Conservation (phyloP, 2,113 vertebrate species). For the Brachyhypopomus occidentalis region DNA sequence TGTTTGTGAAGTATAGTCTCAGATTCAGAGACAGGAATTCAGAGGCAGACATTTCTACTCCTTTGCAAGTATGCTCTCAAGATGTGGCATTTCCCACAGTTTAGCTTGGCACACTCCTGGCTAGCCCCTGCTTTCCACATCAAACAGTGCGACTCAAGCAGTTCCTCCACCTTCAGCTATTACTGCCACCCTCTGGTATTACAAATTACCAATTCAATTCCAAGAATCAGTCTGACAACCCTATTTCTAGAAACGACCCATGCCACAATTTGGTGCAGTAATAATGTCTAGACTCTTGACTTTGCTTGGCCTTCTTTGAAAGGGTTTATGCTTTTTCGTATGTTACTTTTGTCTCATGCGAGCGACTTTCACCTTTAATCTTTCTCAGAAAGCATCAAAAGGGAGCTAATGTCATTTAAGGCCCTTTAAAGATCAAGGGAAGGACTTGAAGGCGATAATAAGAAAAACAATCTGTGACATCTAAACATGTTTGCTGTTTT, state of each 20-base stretch:
- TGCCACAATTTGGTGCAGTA: slow-evolving; percentile 33
- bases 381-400: background rate
- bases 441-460: background rate
- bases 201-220: slow-evolving; percentile 47
- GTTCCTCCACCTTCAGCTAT: slow-evolving; percentile 40
- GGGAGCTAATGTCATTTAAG: background rate
- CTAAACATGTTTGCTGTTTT: background rate
- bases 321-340: background rate
- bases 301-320: background rate
- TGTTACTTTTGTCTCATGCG: slow-evolving; percentile 1
- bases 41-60: slow-evolving; percentile 5
- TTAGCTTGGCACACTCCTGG: slow-evolving; percentile 22
- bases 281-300: slow-evolving; percentile 49
- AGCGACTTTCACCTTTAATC: background rate
- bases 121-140: slow-evolving; percentile 35
- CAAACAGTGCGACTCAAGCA: slow-evolving; percentile 40
- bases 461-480: background rate
- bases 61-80: slow-evolving; percentile 31
- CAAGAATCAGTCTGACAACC: slow-evolving; percentile 21
- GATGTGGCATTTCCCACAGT: slow-evolving; percentile 38
- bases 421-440: background rate
- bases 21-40: background rate
- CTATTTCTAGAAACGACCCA: slow-evolving; percentile 24
- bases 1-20: background rate
- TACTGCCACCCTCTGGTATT: slow-evolving; percentile 41